Evolutionary conservation across 2,888 invertebrate species (phyloP).

Genomic region (Dicyrtomina minuta): DNA sequence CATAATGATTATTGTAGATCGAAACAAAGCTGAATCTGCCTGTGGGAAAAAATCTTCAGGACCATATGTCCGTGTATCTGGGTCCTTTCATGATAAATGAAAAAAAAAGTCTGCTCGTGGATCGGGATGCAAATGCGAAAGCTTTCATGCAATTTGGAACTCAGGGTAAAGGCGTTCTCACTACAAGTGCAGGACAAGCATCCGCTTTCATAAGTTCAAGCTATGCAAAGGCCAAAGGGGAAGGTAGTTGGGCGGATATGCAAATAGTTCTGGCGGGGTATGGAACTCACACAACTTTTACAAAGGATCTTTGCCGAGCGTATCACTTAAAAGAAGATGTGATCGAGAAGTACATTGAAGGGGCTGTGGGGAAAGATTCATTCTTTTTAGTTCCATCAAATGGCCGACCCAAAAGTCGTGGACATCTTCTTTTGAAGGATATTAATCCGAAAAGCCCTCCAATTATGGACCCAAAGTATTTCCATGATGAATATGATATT

Average conservation of each 20-base stretch:
- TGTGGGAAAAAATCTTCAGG: slow-evolving; percentile 20
- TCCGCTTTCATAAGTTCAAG: slow-evolving; percentile 4
- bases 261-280: slow-evolving; percentile 36
- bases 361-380: slow-evolving; percentile 39
- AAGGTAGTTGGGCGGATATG: slow-evolving; percentile 41
- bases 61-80: slow-evolving; percentile 13
- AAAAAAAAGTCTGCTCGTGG: not conserved
- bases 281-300: slow-evolving; percentile 33
- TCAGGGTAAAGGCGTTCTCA: slow-evolving; percentile 8
- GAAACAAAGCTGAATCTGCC: slow-evolving; percentile 1
- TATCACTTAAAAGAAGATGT: slow-evolving; percentile 35
- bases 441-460: slow-evolving; percentile 16
- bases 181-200: slow-evolving; percentile 2
- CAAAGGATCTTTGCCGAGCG: slow-evolving; percentile 25
- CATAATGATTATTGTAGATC: not conserved
- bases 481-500: slow-evolving; percentile 26
- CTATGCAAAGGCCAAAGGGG: not conserved
- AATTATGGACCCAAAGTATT: slow-evolving; percentile 46
- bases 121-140: slow-evolving; percentile 5
- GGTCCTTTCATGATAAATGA: slow-evolving; percentile 19
- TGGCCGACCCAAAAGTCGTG: slow-evolving; percentile 40
- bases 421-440: slow-evolving; percentile 33
- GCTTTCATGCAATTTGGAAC: not conserved
- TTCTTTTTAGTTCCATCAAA: slow-evolving; percentile 35
- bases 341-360: slow-evolving; percentile 32